phyloP scores from a whole-genome alignment of 2,797 vertebrate genomes.

The Crenuchus spilurus region DNA sequence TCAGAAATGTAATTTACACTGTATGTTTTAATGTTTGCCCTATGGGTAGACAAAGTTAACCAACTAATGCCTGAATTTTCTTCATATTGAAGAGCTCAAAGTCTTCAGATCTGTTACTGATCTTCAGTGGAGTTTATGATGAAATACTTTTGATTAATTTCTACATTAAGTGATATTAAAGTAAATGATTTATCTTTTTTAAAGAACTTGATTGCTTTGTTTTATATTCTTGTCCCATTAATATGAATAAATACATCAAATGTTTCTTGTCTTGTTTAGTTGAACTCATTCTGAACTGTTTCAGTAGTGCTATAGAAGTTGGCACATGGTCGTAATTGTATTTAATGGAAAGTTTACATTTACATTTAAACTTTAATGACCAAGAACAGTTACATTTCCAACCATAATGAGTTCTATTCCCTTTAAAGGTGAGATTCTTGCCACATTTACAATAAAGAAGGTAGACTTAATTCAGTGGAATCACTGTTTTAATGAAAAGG shows the following conservation, averaged over 20 bases:
- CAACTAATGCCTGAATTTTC: constrained; percentile 9
- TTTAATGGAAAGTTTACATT: constrained; percentile 10
- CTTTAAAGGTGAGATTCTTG: background rate
- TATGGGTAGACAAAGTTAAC: constrained; percentile 12
- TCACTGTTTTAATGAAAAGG: background rate
- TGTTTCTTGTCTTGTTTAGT: background rate
- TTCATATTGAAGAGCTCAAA: constrained; percentile 44
- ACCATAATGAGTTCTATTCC: too few relatives aligned
- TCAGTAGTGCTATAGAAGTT: background rate
- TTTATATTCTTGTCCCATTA: background rate
- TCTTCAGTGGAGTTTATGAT: constrained; percentile 50
- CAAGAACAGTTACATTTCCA: too few relatives aligned
- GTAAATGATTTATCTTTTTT: constrained; percentile 26
- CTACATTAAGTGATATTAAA: constrained; percentile 2
- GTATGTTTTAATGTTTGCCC: constrained; percentile 22
- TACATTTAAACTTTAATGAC: too few relatives aligned
- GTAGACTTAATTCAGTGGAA: background rate
- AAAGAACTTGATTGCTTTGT: constrained; percentile 31
- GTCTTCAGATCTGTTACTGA: constrained; percentile 18
- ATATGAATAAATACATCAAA: constrained; percentile 9
- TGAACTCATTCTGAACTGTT: background rate
- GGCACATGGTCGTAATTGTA: background rate
- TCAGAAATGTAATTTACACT: background rate
- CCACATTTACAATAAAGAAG: background rate
- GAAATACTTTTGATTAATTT: background rate